Conservation (phyloP, 2,888 invertebrate genomes). For the Bembecia ichneumoniformis region DNA sequence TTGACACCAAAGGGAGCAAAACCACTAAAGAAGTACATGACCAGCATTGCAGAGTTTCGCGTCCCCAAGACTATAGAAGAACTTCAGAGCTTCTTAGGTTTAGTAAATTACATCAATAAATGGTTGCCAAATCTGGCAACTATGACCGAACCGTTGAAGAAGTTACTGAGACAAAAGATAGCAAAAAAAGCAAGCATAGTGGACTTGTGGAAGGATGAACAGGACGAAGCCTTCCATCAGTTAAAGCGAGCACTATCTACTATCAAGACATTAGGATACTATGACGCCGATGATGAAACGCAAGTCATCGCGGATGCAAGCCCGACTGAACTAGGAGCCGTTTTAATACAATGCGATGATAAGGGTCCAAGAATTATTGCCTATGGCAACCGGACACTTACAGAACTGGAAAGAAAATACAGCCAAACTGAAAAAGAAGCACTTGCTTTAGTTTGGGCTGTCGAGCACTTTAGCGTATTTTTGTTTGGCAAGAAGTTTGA, state of each 20-base stretch:
- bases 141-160: constrained; percentile 9
- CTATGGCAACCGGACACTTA: neutral
- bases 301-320: constrained; percentile 16
- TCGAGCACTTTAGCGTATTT: constrained; percentile 6
- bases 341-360: constrained; percentile 9
- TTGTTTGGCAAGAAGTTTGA: constrained; percentile 4
- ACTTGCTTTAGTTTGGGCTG: constrained; percentile 7
- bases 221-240: neutral
- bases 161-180: constrained; percentile 9
- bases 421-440: neutral
- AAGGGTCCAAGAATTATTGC: constrained; percentile 19
- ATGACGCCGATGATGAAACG: constrained; percentile 11
- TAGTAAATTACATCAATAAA: constrained; percentile 11
- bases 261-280: constrained; percentile 11
- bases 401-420: constrained; percentile 1
- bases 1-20: constrained; percentile 19
- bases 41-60: constrained; percentile 15
- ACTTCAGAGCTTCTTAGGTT: constrained; percentile 14
- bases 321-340: constrained; percentile 14
- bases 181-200: constrained; percentile 5
- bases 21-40: constrained; percentile 21
- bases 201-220: neutral
- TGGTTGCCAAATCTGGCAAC: constrained; percentile 16
- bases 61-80: too few species aligned
- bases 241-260: neutral